A percentile compares a stretch with the other conserved stretches of the same genome.
These are phyloP conservation scores for Gadopsis marmoratus DNA, from an alignment of 2,797 vertebrate genomes.

Conservation along the genomic window DNA sequence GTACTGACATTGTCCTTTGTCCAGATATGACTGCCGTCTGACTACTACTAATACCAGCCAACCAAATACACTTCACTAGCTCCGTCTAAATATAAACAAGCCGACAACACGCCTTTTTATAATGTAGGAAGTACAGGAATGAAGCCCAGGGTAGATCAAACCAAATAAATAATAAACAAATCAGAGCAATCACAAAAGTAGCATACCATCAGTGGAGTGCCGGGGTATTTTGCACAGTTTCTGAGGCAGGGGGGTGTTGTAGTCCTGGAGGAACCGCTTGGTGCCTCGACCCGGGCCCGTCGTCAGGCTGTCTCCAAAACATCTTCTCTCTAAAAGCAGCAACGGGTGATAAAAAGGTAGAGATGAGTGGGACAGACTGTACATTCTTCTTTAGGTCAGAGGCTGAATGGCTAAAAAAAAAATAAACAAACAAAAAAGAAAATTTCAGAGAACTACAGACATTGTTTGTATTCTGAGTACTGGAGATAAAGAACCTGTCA, in stretches of 20 bases:
- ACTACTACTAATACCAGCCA: neutral
- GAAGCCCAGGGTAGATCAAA: neutral
- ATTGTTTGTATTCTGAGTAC: neutral
- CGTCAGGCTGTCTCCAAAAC: constrained; percentile 84
- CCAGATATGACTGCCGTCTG: neutral
- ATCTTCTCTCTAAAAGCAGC: constrained; percentile 83
- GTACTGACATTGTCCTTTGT: neutral
- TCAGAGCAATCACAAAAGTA: neutral
- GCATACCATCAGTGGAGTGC: constrained; percentile 88
- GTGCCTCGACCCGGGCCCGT: constrained; percentile 85
- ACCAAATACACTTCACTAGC: neutral
- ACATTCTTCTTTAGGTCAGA: neutral
- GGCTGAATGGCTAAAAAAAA: neutral
- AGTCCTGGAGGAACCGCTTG: constrained; percentile 89
- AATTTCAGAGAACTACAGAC: neutral
- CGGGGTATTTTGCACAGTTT: constrained; percentile 89
- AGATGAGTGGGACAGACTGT: neutral
- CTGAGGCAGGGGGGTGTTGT: constrained; percentile 85
- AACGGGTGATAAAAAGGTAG: neutral
- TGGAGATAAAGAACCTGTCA: neutral
- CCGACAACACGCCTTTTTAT: neutral
- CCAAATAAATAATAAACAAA: neutral
- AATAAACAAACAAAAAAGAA: neutral
- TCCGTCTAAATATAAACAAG: neutral
- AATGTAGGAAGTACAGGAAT: neutral